Base-by-base conservation (phyloP, 2,113 vertebrate genomes). In the human (Homo sapiens) region DNA sequence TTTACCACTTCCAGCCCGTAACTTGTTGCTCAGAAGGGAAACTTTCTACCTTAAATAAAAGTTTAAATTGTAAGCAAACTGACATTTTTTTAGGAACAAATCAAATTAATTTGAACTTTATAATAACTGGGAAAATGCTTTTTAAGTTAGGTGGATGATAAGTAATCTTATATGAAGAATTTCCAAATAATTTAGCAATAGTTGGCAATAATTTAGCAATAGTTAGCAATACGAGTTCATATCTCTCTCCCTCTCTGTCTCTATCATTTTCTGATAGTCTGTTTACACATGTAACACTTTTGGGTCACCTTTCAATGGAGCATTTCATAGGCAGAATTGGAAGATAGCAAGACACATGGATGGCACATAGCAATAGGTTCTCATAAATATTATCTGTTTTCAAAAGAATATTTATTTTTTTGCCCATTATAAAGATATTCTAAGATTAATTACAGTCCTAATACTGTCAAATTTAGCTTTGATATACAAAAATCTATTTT, bases 381-480 rank as follows among this genome's bases (percentile, higher is more conserved):
- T 97, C 89, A 85, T 95, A 94, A 97, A 98, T 70, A 97, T 96
- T 97, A 93, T 35, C 55, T 94, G 95, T 94, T 94, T 89, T 86
- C 97, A 97, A 98, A 98, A 94, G 80, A 94, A 97, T 0, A 1
- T 82, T 94, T 96, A 94, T 95, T 96, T 96, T 95, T 79, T 90
- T 97, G 82, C 94, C 68, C 89, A 43, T 95, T 98, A 93, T 0
- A 0, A 70, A 75, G 73, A 68, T 68, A 96, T 92, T 95, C 35
- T 87, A 98, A 98, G 97, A 97, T 97, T 97, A 98, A 98, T 95
- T 86, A 95, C 18, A 93, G 85, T 94, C 66, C 90, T 97, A 94
- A 35, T 80, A 92, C 81, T 95, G 95, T 97, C 95, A 97, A 40
- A 97, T 76, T 97, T 98, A 97, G 85, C 95, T 98, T 97, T 92